Evolutionary conservation across 2,888 invertebrate genomes (phyloP).

Genomic region (Buathra laborator): DNA sequence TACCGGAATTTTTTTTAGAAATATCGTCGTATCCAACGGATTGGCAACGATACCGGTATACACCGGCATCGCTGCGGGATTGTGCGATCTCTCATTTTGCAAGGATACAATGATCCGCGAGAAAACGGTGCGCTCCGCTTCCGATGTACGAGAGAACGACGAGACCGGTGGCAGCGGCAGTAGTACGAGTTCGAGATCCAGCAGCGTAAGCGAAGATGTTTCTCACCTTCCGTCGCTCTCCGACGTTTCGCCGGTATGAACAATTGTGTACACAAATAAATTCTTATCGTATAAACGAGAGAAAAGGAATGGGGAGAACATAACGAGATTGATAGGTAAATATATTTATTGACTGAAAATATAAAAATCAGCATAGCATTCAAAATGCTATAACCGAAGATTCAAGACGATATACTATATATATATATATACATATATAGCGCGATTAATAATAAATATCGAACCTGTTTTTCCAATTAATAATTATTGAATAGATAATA

Average conservation of each 20-base stretch:
- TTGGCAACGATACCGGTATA: conserved; percentile 79
- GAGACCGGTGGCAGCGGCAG: conserved; percentile 23
- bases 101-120: conserved; percentile 71
- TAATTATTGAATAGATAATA: no score
- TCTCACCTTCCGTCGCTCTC: neutral
- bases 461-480: no score
- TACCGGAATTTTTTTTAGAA: conserved; percentile 74
- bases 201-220: neutral
- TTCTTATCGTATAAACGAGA: neutral
- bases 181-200: conserved; percentile 10
- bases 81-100: conserved; percentile 79
- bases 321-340: conserved; percentile 14
- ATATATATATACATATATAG: conserved; percentile 19
- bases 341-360: conserved; percentile 63
- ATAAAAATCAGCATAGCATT: conserved; percentile 43
- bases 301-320: conserved; percentile 3
- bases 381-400: conserved; percentile 43
- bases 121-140: conserved; percentile 18
- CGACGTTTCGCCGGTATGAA: conserved; percentile 14
- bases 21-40: conserved; percentile 81
- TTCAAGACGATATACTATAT: conserved; percentile 14
- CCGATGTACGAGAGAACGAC: conserved; percentile 18
- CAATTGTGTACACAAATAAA: neutral
- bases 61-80: conserved; percentile 69
- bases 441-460: no score